These are phyloP conservation scores for Petrosia ficiformis DNA, from an alignment of 37 sponge, comb jelly and placozoan genomes.

Conservation along the genomic window DNA sequence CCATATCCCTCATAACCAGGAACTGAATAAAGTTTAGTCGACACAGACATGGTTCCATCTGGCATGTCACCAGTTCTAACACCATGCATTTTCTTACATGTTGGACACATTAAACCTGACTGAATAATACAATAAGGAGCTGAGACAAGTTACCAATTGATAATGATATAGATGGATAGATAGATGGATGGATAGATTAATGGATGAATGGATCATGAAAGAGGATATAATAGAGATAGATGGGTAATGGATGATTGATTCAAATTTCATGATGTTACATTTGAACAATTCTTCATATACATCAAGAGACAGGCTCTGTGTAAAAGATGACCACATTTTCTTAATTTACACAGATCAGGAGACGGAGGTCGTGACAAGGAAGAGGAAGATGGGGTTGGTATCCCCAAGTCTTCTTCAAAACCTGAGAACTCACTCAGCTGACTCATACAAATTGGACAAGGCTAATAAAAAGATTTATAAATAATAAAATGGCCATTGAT, in stretches of 20 bases:
- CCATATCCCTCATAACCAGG: conserved; percentile 78
- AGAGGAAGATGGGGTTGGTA: conserved; percentile 2
- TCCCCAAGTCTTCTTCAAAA: conserved; percentile 33
- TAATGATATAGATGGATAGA: too few relatives aligned
- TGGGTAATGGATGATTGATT: background rate
- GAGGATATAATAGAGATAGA: background rate
- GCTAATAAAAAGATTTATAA: conserved; percentile 28
- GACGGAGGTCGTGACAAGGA: conserved; percentile 9
- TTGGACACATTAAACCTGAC: conserved; percentile 83
- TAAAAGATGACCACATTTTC: conserved; percentile 71
- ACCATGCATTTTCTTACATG: conserved; percentile 88
- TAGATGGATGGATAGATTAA: too few relatives aligned
- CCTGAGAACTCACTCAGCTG: conserved; percentile 61
- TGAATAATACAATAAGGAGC: background rate
- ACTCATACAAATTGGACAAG: conserved; percentile 72
- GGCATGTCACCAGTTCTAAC: conserved; percentile 94
- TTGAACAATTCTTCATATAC: conserved; percentile 41
- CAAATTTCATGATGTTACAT: conserved; percentile 7
- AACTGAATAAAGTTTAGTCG: conserved; percentile 22
- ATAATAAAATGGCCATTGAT: background rate
- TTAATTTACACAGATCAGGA: conserved; percentile 47
- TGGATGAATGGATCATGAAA: too few relatives aligned
- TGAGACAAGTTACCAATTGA: background rate
- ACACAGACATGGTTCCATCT: conserved; percentile 60
- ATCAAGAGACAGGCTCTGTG: conserved; percentile 60